Evolutionary conservation across 2,888 invertebrate species (phyloP).

Genomic region (Polydrusus cervinus): DNA sequence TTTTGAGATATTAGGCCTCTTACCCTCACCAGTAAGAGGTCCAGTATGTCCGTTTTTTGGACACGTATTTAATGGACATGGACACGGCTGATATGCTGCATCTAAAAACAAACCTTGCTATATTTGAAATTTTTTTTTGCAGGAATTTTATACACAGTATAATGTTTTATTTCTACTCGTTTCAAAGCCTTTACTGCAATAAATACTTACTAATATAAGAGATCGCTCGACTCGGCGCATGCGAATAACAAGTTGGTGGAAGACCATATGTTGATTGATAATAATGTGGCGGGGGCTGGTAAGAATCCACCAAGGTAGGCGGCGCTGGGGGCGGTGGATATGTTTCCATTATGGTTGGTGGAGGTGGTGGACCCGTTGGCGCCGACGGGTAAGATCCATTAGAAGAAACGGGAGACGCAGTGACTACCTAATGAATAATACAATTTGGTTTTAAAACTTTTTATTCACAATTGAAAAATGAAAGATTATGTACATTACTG

Average conservation of each 20-base stretch:
- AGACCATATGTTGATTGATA: slow-evolving; percentile 73
- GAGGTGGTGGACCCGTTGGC: slow-evolving; percentile 65
- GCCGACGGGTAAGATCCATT: slow-evolving; percentile 70
- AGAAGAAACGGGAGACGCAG: slow-evolving; percentile 65
- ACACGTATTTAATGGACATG: slow-evolving; percentile 95
- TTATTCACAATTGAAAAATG: too few species aligned
- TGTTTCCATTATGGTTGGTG: slow-evolving; percentile 65
- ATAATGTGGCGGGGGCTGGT: slow-evolving; percentile 70
- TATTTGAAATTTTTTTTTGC: neutral
- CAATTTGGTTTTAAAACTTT: too few species aligned
- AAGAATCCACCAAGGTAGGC: slow-evolving; percentile 71
- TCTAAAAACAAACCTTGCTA: slow-evolving; percentile 64
- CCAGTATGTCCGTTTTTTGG: slow-evolving; percentile 99
- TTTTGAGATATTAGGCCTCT: slow-evolving; percentile 74
- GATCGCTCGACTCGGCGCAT: slow-evolving; percentile 77
- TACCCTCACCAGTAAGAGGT: slow-evolving; percentile 98
- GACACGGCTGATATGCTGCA: slow-evolving; percentile 82
- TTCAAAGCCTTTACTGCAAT: neutral
- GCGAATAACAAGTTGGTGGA: slow-evolving; percentile 75
- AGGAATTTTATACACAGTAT: too few species aligned
- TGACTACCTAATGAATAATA: slow-evolving; percentile 65
- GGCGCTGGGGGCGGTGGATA: slow-evolving; percentile 68
- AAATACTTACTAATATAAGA: slow-evolving; percentile 77
- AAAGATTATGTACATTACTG: too few species aligned
- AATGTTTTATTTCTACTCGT: too few species aligned